A percentile compares a stretch with the other conserved stretches of the same genome.
phyloP scores from a whole-genome alignment of 2,113 vertebrate species.

The Platycercus adscitus region DNA sequence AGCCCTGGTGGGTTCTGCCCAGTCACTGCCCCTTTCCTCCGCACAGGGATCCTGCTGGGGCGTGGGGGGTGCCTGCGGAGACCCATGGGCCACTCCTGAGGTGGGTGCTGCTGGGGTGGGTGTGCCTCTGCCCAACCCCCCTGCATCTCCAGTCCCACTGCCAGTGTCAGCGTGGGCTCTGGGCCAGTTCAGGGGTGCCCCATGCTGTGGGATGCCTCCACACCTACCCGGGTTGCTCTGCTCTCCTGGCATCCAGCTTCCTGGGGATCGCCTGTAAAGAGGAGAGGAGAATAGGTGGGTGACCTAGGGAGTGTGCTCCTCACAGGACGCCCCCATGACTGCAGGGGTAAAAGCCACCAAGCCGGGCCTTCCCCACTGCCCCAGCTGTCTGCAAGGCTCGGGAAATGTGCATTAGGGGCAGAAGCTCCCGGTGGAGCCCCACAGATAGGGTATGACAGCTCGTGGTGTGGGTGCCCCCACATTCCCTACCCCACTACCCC shows the following conservation, averaged over 20 bases:
- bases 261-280: slow-evolving; percentile 51
- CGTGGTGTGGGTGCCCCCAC: neutral
- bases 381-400: fast-evolving
- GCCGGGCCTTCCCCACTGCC: fast-evolving
- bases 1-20: neutral
- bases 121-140: neutral
- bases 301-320: neutral
- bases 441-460: fast-evolving
- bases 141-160: neutral
- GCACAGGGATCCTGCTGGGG: neutral
- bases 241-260: slow-evolving; percentile 50
- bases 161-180: fast-evolving
- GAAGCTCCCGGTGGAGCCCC: neutral
- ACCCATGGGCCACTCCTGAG: neutral
- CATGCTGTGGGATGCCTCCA: fast-evolving
- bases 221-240: slow-evolving; percentile 59
- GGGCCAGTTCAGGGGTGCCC: neutral
- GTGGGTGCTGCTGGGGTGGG: neutral
- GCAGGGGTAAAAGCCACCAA: neutral
- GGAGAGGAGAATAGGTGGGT: neutral
- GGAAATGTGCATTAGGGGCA: fast-evolving
- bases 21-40: neutral
- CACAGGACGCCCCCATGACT: neutral
- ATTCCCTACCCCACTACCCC: neutral
- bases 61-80: neutral